phyloP scores from a whole-genome alignment of 2,113 vertebrate genomes.

The Callocephalon fimbriatum region DNA sequence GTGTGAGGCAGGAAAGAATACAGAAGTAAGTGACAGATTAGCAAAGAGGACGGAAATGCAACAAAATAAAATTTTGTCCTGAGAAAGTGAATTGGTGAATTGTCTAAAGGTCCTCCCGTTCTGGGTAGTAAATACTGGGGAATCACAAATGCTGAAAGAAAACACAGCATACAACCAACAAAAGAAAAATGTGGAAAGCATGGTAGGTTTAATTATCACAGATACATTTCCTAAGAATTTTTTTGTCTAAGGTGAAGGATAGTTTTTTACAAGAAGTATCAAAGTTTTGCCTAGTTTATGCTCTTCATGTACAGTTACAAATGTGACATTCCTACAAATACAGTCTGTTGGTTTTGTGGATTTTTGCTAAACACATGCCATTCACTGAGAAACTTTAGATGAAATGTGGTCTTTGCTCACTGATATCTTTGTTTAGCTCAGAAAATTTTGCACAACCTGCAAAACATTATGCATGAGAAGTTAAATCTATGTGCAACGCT shows the following conservation, averaged over 20 bases:
- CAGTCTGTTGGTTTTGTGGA: rapidly evolving
- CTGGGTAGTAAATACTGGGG: neutral
- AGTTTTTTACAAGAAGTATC: neutral
- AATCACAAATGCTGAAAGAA: neutral
- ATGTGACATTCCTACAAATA: neutral
- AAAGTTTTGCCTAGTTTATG: neutral
- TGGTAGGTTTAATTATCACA: neutral
- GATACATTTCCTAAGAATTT: neutral
- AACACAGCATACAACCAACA: neutral
- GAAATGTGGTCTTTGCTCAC: neutral
- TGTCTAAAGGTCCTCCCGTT: neutral
- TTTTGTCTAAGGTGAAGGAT: neutral
- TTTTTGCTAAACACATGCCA: neutral
- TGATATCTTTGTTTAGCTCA: neutral
- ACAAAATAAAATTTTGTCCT: neutral
- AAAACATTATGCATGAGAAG: neutral
- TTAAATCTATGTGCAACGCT: neutral
- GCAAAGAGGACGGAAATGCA: neutral
- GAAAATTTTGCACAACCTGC: neutral
- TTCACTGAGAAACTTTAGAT: neutral
- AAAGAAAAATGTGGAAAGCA: neutral
- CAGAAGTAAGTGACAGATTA: neutral
- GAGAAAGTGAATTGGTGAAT: neutral
- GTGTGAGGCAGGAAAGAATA: neutral
- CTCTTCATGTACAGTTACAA: neutral